Conservation (phyloP, 2,888 invertebrate genomes). For the Aphodius sticticus region DNA sequence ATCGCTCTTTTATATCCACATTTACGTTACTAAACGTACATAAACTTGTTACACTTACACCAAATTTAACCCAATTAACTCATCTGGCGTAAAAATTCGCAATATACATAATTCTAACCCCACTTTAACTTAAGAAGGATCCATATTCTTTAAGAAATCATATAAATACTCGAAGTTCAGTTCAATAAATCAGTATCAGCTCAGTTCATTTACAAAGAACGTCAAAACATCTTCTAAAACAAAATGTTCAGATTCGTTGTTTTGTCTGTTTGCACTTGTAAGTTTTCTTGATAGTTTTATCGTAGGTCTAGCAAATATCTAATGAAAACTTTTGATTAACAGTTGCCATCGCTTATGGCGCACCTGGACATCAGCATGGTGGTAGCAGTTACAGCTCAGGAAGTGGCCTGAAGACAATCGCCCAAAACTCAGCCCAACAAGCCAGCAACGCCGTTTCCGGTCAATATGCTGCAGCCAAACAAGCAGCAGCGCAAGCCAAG, state of each 20-base stretch:
- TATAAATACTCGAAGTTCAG: constrained; percentile 11
- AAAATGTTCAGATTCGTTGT: constrained; percentile 31
- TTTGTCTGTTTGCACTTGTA: constrained; percentile 28
- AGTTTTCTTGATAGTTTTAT: not conserved
- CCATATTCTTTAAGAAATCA: not conserved
- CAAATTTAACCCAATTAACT: constrained; percentile 17
- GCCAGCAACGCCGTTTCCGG: constrained; percentile 75
- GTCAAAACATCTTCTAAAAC: not conserved
- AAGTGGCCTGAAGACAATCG: constrained; percentile 74
- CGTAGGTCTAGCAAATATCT: not conserved
- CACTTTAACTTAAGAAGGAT: constrained; percentile 4
- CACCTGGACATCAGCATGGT: constrained; percentile 43
- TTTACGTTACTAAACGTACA: not conserved
- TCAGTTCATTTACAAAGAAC: not conserved
- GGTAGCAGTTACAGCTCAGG: constrained; percentile 73
- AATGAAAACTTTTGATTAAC: constrained; percentile 6
- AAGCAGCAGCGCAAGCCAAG: constrained; percentile 81
- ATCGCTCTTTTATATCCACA: not conserved
- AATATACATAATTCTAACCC: constrained; percentile 10
- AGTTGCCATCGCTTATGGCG: constrained; percentile 27
- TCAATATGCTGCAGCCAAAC: constrained; percentile 78
- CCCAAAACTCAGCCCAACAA: constrained; percentile 78
- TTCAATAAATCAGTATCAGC: not conserved
- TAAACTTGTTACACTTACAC: constrained; percentile 16
- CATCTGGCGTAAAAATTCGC: constrained; percentile 16